Conservation (phyloP, 2,888 invertebrate species). For the Ganaspis brasiliensis region DNA sequence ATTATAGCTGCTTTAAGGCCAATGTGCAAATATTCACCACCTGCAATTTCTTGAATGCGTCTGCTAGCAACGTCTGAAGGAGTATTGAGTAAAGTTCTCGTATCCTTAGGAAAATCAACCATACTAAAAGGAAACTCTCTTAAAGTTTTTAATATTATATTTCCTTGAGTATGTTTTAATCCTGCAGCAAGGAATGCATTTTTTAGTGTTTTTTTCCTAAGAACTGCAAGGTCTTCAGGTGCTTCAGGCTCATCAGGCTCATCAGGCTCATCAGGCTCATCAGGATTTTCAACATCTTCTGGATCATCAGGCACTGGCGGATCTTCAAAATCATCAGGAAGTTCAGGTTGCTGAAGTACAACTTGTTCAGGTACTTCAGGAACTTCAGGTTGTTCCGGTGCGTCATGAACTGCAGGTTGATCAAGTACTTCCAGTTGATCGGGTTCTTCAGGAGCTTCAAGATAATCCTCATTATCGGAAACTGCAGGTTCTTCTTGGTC, state of each 20-base stretch:
- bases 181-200: neutral
- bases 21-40: constrained; percentile 45
- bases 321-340: too few species aligned
- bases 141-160: constrained; percentile 44
- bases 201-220: neutral
- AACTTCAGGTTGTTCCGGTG: too few species aligned
- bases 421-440: neutral
- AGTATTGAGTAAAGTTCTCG: constrained; percentile 46
- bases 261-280: neutral
- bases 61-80: constrained; percentile 31
- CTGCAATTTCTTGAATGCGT: constrained; percentile 30
- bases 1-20: constrained; percentile 32
- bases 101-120: constrained; percentile 42
- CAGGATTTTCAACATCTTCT: too few species aligned
- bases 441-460: too few species aligned
- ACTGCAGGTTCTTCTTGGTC: neutral
- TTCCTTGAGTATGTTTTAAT: constrained; percentile 46
- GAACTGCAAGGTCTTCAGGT: neutral
- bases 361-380: too few species aligned
- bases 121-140: constrained; percentile 43
- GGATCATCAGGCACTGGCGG: too few species aligned
- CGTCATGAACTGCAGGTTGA: neutral
- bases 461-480: neutral
- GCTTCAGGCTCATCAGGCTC: neutral
- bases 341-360: too few species aligned